Base-by-base conservation (phyloP, 2,888 invertebrate genomes). In the Endomychus coccineus region DNA sequence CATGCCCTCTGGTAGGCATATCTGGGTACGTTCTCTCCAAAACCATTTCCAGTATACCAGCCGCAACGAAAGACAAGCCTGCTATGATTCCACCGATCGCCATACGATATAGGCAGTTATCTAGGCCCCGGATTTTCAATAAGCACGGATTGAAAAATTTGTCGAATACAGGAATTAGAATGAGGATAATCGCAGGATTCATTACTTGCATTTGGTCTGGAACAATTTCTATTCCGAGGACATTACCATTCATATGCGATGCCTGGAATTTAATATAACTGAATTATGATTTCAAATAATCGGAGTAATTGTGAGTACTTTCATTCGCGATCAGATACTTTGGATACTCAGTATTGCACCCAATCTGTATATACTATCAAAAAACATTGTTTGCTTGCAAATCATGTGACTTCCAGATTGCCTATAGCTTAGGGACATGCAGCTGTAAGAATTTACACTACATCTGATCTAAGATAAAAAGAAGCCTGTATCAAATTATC, bases 161-260 rank as follows among this genome's bases (percentile, higher is more conserved):
- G 42, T 71, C 69, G 47, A 78, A 78, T 11, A 77, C 50, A 0
- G 85, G 85, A 33, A 85, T 83, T 58, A 84, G 68, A 3, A 80
- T 45, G 13, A 85, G 64, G 10, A 85, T 82, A 59, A 84, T 70
- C 0, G 77, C 71, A 0, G 85, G 85, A 60, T 84, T 85, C 52
- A 85, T 69, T 16, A 84, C 81, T 67, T 86, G 84, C 67, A 89
- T 75, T 66, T 88, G 87, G 56, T 88, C 88, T 0, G 88, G 87
- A 59, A 75, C 69, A 31, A 77, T 64, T n/a, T 70, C 70, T 4
- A 69, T 52, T 1, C 83, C 83, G 37, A 89, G 68, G 14, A 66
- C 59, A 45, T 72, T 70, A 15, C 79, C 78, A 34, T 78, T 71
- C 67, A 84, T 76, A 36, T 77, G 69, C 0, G 79, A 78, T 1